A percentile compares a stretch with the other conserved stretches of the same genome.
phyloP scores from a whole-genome alignment of 2,797 vertebrate species.

The Kryptopterus vitreolus region DNA sequence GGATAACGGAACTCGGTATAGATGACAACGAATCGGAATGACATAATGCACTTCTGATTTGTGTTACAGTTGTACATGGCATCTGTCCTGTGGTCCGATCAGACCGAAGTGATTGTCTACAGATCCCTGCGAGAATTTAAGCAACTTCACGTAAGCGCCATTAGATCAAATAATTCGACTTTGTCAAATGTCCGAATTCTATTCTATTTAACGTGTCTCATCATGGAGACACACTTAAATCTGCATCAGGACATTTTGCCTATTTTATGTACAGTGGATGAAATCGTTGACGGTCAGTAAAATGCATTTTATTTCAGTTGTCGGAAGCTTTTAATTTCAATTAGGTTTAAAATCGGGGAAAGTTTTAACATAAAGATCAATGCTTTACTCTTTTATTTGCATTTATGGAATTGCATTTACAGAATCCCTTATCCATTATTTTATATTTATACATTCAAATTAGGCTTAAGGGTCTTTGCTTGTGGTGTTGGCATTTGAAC shows the following conservation, averaged over 20 bases:
- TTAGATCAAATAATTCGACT: background rate
- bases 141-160: slow-evolving; percentile 70
- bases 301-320: background rate
- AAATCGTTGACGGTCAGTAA: no score
- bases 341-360: background rate
- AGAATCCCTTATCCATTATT: no score
- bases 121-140: slow-evolving; percentile 73
- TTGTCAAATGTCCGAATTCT: background rate
- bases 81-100: slow-evolving; percentile 73
- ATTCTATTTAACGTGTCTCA: background rate
- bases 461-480: no score
- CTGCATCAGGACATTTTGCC: background rate
- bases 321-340: no score
- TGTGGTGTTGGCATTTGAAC: no score
- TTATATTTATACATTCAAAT: no score
- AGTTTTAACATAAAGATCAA: background rate
- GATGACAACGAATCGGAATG: background rate
- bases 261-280: background rate
- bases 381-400: background rate
- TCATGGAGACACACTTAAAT: background rate
- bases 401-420: no score
- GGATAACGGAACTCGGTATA: background rate
- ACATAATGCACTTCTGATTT: background rate
- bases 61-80: slow-evolving; percentile 70
- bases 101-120: slow-evolving; percentile 71